Conservation (phyloP, 2,113 vertebrate species). For the Myrmecobius fasciatus region DNA sequence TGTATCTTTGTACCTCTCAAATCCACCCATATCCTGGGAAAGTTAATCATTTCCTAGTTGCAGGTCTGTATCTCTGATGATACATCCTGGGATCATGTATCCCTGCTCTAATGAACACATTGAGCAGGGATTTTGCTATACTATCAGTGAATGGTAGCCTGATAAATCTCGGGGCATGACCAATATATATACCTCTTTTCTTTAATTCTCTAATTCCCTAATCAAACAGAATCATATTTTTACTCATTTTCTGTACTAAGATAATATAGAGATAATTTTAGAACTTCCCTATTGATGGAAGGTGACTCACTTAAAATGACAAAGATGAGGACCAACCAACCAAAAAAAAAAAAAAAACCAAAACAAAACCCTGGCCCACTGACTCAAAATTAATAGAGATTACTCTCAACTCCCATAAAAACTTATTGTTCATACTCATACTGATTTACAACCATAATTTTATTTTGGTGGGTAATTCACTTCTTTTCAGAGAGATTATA, state of each 20-base stretch:
- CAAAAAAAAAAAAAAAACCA: too few species aligned
- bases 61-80: too few species aligned
- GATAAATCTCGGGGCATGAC: background rate
- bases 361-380: background rate
- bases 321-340: background rate
- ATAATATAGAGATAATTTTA: background rate
- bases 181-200: background rate
- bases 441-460: background rate
- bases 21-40: background rate
- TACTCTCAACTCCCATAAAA: background rate
- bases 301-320: background rate
- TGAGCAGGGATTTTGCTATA: too few species aligned
- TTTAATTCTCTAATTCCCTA: background rate
- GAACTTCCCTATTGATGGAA: background rate
- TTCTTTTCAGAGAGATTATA: background rate
- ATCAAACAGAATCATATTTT: background rate
- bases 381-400: background rate
- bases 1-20: background rate
- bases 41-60: background rate
- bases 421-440: background rate
- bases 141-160: background rate
- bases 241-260: background rate
- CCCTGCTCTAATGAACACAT: background rate
- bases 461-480: background rate
- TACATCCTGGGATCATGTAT: background rate